A percentile compares a stretch with the other conserved stretches of the same genome.
Evolutionary conservation across 2,797 vertebrate species (phyloP).

Genomic region (Cirrhinus mrigala): DNA sequence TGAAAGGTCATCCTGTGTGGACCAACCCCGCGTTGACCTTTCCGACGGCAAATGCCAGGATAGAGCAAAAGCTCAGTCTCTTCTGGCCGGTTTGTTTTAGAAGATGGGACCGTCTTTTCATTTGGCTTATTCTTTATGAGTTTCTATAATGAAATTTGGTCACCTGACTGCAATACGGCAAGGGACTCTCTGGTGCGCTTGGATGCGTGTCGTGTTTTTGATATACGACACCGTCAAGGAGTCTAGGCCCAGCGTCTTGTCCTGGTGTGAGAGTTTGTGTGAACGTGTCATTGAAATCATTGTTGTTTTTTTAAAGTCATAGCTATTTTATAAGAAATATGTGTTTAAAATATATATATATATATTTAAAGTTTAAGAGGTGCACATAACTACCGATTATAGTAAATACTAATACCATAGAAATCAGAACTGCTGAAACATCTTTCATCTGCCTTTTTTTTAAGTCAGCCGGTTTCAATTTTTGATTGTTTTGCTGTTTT

Average conservation of each 20-base stretch:
- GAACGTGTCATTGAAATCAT: conserved; percentile 19
- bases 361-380: conserved; percentile 48
- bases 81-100: conserved; percentile 9
- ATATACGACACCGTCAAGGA: conserved; percentile 36
- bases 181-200: conserved; percentile 3
- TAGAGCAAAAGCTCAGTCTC: conserved; percentile 18
- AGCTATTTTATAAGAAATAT: conserved; percentile 69
- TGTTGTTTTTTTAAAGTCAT: conserved; percentile 48
- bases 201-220: conserved; percentile 22
- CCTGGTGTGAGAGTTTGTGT: conserved; percentile 40
- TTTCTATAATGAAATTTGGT: conserved; percentile 2
- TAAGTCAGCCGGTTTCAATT: conserved; percentile 36
- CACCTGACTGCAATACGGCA: neutral
- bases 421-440: conserved; percentile 37
- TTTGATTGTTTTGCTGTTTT: conserved; percentile 60
- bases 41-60: conserved; percentile 7
- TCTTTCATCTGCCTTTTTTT: conserved; percentile 62
- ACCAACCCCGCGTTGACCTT: conserved; percentile 19
- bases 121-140: neutral
- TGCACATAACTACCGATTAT: conserved; percentile 31
- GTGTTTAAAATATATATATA: conserved; percentile 66
- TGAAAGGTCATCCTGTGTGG: conserved; percentile 13
- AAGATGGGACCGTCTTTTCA: conserved; percentile 27
- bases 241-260: conserved; percentile 7
- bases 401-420: conserved; percentile 27